Evolutionary conservation across 2,888 invertebrate genomes (phyloP), one percentile per base, ranked within the genome.

Genomic region (Nematopogon swammerdamellus): DNA sequence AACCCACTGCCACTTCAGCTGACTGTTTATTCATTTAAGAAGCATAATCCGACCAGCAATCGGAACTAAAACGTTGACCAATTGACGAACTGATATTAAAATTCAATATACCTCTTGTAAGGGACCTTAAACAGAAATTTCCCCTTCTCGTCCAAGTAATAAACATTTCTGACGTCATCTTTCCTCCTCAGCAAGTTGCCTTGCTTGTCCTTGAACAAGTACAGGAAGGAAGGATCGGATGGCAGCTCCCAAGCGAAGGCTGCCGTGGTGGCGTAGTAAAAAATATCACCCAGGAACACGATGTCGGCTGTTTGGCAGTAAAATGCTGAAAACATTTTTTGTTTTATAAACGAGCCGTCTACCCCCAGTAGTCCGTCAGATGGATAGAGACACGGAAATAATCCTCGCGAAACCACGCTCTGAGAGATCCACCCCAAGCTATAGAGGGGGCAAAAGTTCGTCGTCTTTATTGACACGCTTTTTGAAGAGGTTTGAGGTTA

Each of bases 231-330:
- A 0, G 75, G 82, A 48, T 85, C 84, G 36, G 85, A 80, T 0
- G 91, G 91, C 19, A 91, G 63, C 55, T 80, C 83, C 86, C 89
- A 91, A 2, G 91, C 91, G 51, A 91, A 65, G 1, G 88, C 89
- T 1, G 87, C 87, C 0, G 91, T 91, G 50, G 83, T 81, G 2
- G 88, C 89, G 54, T 85, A 74, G 6, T 88, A 83, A 58, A 89
- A 86, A 42, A 85, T 82, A 52, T 83, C 82, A 19, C 67, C 63
- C 29, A 80, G 85, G 1, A 82, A 74, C 11, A 84, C 73, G 8
- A 82, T 57, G 1, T 84, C 82, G 14, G 82, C 67, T 36, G 84
- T 81, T 49, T 87, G 88, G 50, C 83, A 64, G 61, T 87, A 87
- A 60, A 85, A 87, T 49, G 87, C 85, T 83, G 65, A 3, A 70